Evolutionary conservation across 1,140 invertebrate species (phyloP).

Genomic region (Pseudobourletiella spinata): DNA sequence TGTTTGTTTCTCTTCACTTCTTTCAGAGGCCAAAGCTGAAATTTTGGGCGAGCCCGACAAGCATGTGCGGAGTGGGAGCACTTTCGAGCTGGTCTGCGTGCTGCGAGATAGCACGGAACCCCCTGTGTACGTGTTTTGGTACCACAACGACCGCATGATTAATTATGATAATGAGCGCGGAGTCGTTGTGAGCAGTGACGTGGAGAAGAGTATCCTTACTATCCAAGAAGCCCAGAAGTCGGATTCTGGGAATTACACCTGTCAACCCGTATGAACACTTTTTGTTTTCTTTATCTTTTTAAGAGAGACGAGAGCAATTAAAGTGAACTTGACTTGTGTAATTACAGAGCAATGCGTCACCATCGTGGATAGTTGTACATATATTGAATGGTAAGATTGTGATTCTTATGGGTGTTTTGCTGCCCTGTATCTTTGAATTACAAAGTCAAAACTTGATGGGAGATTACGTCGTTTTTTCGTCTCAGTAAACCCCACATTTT

Average conservation of each 20-base stretch:
- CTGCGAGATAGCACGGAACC: slow-evolving; percentile 43
- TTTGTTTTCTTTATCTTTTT: too few species aligned
- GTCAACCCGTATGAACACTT: slow-evolving; percentile 49
- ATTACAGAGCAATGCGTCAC: slow-evolving; percentile 40
- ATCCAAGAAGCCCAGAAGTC: slow-evolving; percentile 35
- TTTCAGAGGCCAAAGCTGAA: slow-evolving; percentile 34
- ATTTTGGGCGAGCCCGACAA: slow-evolving; percentile 42
- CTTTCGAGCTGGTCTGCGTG: slow-evolving; percentile 41
- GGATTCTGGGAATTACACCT: slow-evolving; percentile 53
- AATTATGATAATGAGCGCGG: slow-evolving; percentile 44
- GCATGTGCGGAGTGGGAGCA: slow-evolving; percentile 42
- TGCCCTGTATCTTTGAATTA: too few species aligned
- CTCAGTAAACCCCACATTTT: too few species aligned
- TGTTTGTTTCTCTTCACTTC: too few species aligned
- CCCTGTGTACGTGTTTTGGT: slow-evolving; percentile 46
- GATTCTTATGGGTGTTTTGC: too few species aligned
- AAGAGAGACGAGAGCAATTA: too few species aligned
- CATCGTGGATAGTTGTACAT: slow-evolving; percentile 49
- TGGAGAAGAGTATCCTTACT: slow-evolving; percentile 32
- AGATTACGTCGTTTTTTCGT: too few species aligned
- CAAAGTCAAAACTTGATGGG: too few species aligned
- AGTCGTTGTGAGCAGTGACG: slow-evolving; percentile 42
- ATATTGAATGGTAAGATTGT: slow-evolving; percentile 44
- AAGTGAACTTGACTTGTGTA: too few species aligned
- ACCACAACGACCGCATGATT: slow-evolving; percentile 45